phyloP scores from a whole-genome alignment of 2,113 vertebrate genomes.

The Channa maculata region DNA sequence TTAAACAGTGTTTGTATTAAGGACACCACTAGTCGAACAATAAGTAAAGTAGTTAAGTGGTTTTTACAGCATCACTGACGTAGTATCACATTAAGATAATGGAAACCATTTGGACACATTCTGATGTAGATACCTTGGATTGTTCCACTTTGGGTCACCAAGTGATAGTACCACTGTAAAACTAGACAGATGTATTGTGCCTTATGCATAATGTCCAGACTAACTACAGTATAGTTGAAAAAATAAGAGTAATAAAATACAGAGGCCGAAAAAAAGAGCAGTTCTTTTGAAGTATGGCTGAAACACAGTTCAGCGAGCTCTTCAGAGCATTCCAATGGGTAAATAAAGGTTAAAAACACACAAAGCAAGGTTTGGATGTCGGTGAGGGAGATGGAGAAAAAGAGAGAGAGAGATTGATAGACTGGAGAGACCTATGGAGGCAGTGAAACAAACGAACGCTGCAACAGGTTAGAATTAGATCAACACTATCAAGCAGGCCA shows the following conservation, averaged over 20 bases:
- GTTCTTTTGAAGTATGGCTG: conserved; percentile 64
- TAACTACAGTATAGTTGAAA: not conserved
- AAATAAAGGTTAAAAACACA: conserved; percentile 40
- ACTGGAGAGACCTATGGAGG: conserved; percentile 55
- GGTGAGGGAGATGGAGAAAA: conserved; percentile 19
- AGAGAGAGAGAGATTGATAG: conserved; percentile 49
- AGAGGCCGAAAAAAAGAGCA: not conserved
- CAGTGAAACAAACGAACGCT: conserved; percentile 67
- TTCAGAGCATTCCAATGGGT: not conserved
- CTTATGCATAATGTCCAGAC: too few species aligned
- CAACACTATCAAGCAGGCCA: conserved; percentile 79
- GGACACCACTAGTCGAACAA: too few species aligned
- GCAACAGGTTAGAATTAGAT: conserved; percentile 80
- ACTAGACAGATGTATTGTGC: too few species aligned
- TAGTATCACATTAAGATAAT: too few species aligned
- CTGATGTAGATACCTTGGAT: too few species aligned
- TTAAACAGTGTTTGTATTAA: too few species aligned
- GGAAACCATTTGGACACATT: too few species aligned
- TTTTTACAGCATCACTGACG: too few species aligned
- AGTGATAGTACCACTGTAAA: too few species aligned
- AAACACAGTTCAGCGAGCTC: conserved; percentile 5
- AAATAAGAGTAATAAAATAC: not conserved
- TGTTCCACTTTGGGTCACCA: too few species aligned
- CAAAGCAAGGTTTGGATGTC: conserved; percentile 31
- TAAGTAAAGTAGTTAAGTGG: too few species aligned